Base-by-base conservation (phyloP, 2,797 vertebrate species). In the Cynodonichthys magdalenae region DNA sequence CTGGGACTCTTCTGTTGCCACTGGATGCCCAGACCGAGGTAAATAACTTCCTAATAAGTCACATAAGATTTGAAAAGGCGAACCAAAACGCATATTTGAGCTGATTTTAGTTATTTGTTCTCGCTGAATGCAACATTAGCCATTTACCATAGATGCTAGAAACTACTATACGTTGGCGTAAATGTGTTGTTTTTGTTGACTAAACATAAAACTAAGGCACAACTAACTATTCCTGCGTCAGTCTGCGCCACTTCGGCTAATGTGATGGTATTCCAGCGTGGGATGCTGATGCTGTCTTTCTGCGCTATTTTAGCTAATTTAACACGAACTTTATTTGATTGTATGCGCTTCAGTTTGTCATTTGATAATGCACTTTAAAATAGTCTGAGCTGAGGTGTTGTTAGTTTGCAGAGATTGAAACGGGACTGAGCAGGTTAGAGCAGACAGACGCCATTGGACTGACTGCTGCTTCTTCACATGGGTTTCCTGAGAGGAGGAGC, bases 401-500 rank as follows among this genome's bases (percentile, higher is more conserved):
- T 31, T 1, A 6, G 29, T 52, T 49, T 50, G 9, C 31, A 20
- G 59, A 36, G 24, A 72, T 77, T 36, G 56, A 0, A 29, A n/a
- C 12, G 49, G 70, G 68, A 65, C 63, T 50, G 4, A 58, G 68
- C 66, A 71, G 73, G 78, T 73, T 49, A 69, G 11, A 34, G 15
- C 41, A 1, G 76, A 65, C 77, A 1, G 76, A 65, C 77, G 77
- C 80, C 77, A 78, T 74, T 54, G 75, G 24, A 34, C 17, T 6
- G 46, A 15, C 41, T 14, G 59, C 34, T 50, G 49, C 52, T 39
- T 19, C 28, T 24, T 39, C 55, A 49, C 63, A 52, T 55, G 71
- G 71, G 51, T 63, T 76, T 60, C 51, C 59, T 59, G 71, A 55
- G 71, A 55, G 93, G 91, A 86, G 89, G 89, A 80, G 86, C 85